Evolutionary conservation across 1,140 invertebrate genomes (phyloP), one percentile per base, ranked within the genome.

Genomic region (Chelonus insularis): DNA sequence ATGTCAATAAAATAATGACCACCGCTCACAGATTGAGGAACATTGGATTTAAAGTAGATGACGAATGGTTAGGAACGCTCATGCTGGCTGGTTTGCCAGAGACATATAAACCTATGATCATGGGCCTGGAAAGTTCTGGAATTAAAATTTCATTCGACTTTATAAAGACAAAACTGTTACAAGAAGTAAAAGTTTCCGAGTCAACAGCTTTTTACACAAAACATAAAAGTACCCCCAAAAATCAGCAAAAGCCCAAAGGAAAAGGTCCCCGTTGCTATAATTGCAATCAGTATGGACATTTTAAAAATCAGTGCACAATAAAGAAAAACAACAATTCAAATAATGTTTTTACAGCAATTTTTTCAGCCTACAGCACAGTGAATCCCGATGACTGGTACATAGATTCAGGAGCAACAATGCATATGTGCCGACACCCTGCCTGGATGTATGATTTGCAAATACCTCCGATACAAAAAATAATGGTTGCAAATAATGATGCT

Each of bases 41-140:
- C 18, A 71, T 77, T 9, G 61, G 61, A 7, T 74, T 77, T 39
- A 29, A 68, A n/a, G 68, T 80, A 9, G 63, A 63, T 56, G 72
- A 76, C 25, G 73, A 77, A 58, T 76, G 73, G 68, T 45, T 75
- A 25, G 73, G 77, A 20, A 73, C 73, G 4, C 55, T 77, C 1
- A 66, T 80, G 60, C 52, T 80, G 20, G 68, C 72, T 11, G 73
- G 74, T 11, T 60, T 80, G 50, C 72, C 73, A 0, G 72, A 77
- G 9, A 57, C 70, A 9, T 80, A 74, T 67, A 64, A 71, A 54
- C 72, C 78, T 0, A 80, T 80, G 77, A 80, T 80, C 5, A 80
- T 80, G 73, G 73, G 67, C 1, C 58, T 79, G 16, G 74, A 80
- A 50, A 69, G 67, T 54, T 75, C 69, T 2, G 72, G 69, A 14